Evolutionary conservation across 2,797 vertebrate species (phyloP).

Genomic region (Epinephelus malabaricus): DNA sequence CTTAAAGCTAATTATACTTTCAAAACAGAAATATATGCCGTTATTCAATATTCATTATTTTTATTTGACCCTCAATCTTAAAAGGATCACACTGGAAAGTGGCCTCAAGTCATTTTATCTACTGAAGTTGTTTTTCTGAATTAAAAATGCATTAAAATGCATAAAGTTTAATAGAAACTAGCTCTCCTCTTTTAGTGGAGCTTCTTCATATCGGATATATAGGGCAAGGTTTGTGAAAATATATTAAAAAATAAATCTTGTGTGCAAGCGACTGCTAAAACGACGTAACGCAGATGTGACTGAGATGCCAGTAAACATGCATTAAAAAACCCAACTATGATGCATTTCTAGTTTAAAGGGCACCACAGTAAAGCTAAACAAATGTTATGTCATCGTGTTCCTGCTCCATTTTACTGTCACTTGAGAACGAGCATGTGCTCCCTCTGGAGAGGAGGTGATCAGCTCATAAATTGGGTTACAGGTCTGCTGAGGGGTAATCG

Average conservation of each 20-base stretch:
- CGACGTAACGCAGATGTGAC: constrained; percentile 22
- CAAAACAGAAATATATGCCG: not conserved
- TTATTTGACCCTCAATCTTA: constrained; percentile 18
- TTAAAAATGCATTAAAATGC: not conserved
- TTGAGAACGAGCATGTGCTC: constrained; percentile 29
- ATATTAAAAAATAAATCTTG: constrained; percentile 33
- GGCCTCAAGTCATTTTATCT: constrained; percentile 9
- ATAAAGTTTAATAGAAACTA: not conserved
- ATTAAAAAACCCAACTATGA: constrained; percentile 10
- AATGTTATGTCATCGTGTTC: constrained; percentile 56
- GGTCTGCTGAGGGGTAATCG: constrained; percentile 76
- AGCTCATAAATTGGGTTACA: constrained; percentile 77
- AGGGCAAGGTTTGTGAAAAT: not conserved
- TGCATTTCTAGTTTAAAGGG: constrained; percentile 54
- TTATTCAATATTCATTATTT: constrained; percentile 14
- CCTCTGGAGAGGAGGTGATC: constrained; percentile 59
- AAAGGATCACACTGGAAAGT: constrained; percentile 14
- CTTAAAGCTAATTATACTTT: constrained; percentile 32
- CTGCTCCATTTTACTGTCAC: constrained; percentile 51
- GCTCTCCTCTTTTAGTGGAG: not conserved
- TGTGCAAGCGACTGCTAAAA: not conserved
- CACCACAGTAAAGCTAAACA: constrained; percentile 60
- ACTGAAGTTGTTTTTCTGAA: constrained; percentile 4
- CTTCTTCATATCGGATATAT: not conserved
- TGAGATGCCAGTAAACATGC: constrained; percentile 40